These are phyloP conservation scores for Trachurus trachurus DNA, from an alignment of 2,797 vertebrate genomes.

Conservation along the genomic window DNA sequence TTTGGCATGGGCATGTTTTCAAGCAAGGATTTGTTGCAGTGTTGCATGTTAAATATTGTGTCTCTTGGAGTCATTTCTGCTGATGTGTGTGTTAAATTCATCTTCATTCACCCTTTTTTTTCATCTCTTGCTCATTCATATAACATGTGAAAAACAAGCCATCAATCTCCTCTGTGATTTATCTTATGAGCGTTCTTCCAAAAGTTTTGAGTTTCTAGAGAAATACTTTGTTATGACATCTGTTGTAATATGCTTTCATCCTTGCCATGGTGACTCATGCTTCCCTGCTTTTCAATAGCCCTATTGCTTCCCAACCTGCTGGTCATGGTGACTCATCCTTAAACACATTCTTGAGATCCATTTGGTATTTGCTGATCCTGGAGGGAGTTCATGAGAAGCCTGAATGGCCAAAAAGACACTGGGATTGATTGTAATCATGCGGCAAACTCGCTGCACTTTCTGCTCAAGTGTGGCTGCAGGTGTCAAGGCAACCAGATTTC, in stretches of 20 bases:
- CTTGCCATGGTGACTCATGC: slow-evolving; percentile 64
- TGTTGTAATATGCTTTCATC: slow-evolving; percentile 37
- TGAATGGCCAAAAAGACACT: slow-evolving; percentile 42
- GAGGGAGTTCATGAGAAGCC: slow-evolving; percentile 49
- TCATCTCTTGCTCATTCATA: slow-evolving; percentile 7
- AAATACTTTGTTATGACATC: slow-evolving; percentile 33
- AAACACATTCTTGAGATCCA: slow-evolving; percentile 49
- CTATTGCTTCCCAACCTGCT: slow-evolving; percentile 36
- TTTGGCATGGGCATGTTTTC: slow-evolving; percentile 74
- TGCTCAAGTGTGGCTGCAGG: slow-evolving; percentile 18
- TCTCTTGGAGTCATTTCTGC: slow-evolving; percentile 41
- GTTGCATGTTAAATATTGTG: slow-evolving; percentile 69
- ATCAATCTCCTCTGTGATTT: not conserved
- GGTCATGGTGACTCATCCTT: slow-evolving; percentile 63
- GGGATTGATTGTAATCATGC: slow-evolving; percentile 21
- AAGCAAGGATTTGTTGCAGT: slow-evolving; percentile 71
- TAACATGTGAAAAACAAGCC: slow-evolving; percentile 6
- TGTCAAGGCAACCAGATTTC: slow-evolving; percentile 30
- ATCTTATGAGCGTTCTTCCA: not conserved
- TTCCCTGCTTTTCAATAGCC: slow-evolving; percentile 49
- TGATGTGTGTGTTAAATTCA: slow-evolving; percentile 39
- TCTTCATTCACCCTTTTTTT: slow-evolving; percentile 13
- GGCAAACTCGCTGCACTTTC: slow-evolving; percentile 14
- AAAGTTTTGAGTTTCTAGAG: slow-evolving; percentile 19
- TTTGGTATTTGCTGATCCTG: slow-evolving; percentile 50